phyloP scores from a whole-genome alignment of 1,140 invertebrate genomes.

The Hycleus phaleratus region DNA sequence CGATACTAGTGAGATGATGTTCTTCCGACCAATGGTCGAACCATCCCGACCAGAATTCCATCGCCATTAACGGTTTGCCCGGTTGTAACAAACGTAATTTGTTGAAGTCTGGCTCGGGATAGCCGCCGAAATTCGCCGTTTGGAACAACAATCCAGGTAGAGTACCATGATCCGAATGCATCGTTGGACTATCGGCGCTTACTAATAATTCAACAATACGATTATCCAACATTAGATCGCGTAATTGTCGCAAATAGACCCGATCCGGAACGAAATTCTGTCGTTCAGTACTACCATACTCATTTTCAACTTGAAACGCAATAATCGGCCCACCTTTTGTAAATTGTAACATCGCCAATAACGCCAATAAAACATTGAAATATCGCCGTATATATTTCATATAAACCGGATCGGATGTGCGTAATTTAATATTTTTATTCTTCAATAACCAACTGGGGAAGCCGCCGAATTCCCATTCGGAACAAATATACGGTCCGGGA shows the following conservation, averaged over 20 bases:
- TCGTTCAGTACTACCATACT: slow-evolving; percentile 42
- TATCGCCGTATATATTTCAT: slow-evolving; percentile 41
- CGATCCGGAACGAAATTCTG: slow-evolving; percentile 38
- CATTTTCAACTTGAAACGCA: slow-evolving; percentile 49
- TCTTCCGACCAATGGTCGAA: slow-evolving; percentile 43
- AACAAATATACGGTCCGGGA: slow-evolving; percentile 90
- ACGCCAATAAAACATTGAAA: slow-evolving; percentile 44
- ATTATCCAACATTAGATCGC: slow-evolving; percentile 34
- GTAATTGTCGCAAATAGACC: slow-evolving; percentile 43
- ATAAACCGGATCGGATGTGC: slow-evolving; percentile 44
- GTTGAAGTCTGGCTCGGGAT: slow-evolving; percentile 38
- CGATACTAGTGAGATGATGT: slow-evolving; percentile 17
- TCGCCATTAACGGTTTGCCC: slow-evolving; percentile 51
- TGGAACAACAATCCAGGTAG: slow-evolving; percentile 38
- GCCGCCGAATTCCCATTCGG: slow-evolving; percentile 58
- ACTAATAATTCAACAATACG: slow-evolving; percentile 42
- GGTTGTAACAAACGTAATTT: slow-evolving; percentile 45
- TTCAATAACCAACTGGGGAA: slow-evolving; percentile 22
- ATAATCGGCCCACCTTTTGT: slow-evolving; percentile 52
- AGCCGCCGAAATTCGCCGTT: slow-evolving; percentile 49
- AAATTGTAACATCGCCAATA: slow-evolving; percentile 48
- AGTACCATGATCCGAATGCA: slow-evolving; percentile 40
- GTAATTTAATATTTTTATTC: slow-evolving; percentile 39
- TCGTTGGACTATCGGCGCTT: slow-evolving; percentile 45
- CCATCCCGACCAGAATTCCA: slow-evolving; percentile 62